Evolutionary conservation across 2,888 invertebrate genomes (phyloP).

Genomic region (Neoascia interrupta): DNA sequence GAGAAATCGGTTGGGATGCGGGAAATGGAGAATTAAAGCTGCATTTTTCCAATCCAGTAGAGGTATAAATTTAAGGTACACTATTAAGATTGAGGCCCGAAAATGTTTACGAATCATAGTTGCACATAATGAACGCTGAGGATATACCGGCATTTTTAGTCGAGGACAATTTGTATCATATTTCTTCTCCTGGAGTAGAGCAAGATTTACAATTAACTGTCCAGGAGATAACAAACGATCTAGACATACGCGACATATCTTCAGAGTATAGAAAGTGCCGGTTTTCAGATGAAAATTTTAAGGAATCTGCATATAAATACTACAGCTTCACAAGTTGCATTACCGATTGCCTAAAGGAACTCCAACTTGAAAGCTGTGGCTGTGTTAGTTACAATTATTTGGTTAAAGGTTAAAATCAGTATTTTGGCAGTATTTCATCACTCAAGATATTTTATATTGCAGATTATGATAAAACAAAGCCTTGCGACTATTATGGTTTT

Average conservation of each 20-base stretch:
- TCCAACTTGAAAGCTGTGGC: constrained; percentile 83
- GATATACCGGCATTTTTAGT: constrained; percentile 75
- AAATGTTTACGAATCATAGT: too few species aligned
- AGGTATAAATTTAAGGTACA: too few species aligned
- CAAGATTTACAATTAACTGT: constrained; percentile 78
- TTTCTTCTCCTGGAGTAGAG: neutral
- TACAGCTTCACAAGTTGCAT: constrained; percentile 88
- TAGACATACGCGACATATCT: constrained; percentile 82
- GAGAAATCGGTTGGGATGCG: constrained; percentile 71
- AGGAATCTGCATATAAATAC: constrained; percentile 82
- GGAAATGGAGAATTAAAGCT: constrained; percentile 72
- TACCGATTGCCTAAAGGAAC: constrained; percentile 84
- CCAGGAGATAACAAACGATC: constrained; percentile 84
- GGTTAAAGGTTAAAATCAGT: constrained; percentile 4
- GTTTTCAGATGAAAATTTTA: constrained; percentile 84
- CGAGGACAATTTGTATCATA: constrained; percentile 39
- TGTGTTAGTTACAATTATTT: constrained; percentile 86
- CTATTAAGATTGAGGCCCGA: too few species aligned
- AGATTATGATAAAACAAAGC: constrained; percentile 69
- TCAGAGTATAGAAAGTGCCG: constrained; percentile 84
- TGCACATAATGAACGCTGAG: constrained; percentile 75
- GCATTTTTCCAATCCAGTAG: constrained; percentile 48
- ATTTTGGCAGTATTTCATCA: neutral
- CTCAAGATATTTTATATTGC: neutral
- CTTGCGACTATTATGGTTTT: constrained; percentile 83